Conservation (phyloP, 2,797 vertebrate genomes). For the Halcyon chelicuti region DNA sequence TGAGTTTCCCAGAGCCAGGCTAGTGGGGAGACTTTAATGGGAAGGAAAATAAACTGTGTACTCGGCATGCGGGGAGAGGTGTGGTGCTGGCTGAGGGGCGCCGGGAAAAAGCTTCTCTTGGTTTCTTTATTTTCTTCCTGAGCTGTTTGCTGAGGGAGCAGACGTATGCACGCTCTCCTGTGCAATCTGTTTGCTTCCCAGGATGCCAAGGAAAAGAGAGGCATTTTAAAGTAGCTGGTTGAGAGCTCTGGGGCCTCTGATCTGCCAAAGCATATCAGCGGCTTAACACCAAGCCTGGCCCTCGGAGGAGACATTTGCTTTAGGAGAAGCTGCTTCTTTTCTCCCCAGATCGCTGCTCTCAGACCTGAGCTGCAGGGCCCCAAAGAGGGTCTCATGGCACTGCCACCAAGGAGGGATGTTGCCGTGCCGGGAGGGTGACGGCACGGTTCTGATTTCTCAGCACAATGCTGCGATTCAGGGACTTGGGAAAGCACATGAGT, state of each 20-base stretch:
- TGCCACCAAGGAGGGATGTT: not conserved
- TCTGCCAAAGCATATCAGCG: not conserved
- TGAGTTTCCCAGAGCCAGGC: constrained; percentile 58
- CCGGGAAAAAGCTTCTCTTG: constrained; percentile 15
- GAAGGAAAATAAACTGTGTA: constrained; percentile 74
- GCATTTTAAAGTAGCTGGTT: not conserved
- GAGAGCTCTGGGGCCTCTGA: not conserved
- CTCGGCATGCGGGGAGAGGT: constrained; percentile 47
- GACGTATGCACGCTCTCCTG: not conserved
- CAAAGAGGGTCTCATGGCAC: accelerated
- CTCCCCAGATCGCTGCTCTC: not conserved
- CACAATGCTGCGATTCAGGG: constrained; percentile 69
- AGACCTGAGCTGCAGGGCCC: not conserved
- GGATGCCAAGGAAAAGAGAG: constrained; percentile 2
- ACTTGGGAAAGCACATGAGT: constrained; percentile 53
- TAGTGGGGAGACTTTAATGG: constrained; percentile 58
- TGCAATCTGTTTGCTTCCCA: not conserved
- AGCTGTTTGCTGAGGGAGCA: not conserved
- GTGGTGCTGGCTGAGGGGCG: constrained; percentile 5
- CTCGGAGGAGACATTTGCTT: not conserved
- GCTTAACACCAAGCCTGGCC: not conserved
- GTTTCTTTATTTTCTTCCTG: not conserved
- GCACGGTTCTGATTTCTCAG: constrained; percentile 43
- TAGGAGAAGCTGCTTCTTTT: not conserved
- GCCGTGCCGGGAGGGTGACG: not conserved